phyloP scores from a whole-genome alignment of 1,140 invertebrate genomes.

The Aricia agestis region DNA sequence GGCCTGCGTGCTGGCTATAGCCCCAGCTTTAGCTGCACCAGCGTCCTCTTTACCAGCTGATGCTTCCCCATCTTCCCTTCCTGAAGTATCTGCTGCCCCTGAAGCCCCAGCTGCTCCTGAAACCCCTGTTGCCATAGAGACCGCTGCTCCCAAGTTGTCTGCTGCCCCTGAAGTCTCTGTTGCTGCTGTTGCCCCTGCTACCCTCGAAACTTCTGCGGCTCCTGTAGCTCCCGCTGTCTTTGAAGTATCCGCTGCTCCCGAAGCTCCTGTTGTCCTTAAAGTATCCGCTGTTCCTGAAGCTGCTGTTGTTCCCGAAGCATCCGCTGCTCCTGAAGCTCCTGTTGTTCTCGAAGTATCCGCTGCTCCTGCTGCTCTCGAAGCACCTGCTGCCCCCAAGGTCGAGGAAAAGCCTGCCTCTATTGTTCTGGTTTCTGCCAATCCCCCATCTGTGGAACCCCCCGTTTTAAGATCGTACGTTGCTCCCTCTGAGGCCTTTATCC shows the following conservation, averaged over 20 bases:
- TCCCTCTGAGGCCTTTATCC: background rate
- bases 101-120: conserved; percentile 4
- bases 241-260: background rate
- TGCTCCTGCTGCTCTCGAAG: conserved; percentile 8
- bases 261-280: conserved; percentile 1
- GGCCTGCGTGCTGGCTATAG: conserved; percentile 2
- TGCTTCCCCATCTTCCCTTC: background rate
- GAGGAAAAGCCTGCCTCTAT: conserved; percentile 34
- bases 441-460: background rate
- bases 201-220: background rate
- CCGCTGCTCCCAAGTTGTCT: background rate
- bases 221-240: conserved; percentile 18
- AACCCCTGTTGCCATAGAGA: background rate
- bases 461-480: background rate
- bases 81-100: background rate
- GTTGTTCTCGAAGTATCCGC: background rate
- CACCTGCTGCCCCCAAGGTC: conserved; percentile 13
- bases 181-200: background rate
- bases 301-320: background rate
- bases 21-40: background rate
- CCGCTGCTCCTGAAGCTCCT: conserved; percentile 17
- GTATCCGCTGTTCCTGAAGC: conserved; percentile 15
- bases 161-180: background rate
- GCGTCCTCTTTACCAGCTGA: background rate
- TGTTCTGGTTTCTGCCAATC: too few relatives aligned